Evolutionary conservation across 2,888 invertebrate species (phyloP).

Genomic region (Synanthedon formicaeformis): DNA sequence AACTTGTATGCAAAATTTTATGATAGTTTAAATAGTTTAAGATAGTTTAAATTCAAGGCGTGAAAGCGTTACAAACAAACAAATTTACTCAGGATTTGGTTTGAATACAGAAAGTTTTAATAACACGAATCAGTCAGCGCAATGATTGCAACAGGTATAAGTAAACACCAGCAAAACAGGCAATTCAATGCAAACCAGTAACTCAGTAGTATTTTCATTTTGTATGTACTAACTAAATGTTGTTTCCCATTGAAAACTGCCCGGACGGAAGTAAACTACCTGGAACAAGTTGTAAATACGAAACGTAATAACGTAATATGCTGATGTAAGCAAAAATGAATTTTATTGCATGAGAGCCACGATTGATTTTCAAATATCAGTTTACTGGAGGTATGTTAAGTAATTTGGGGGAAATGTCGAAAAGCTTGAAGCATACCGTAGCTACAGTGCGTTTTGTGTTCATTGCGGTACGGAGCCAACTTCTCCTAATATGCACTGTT

Average conservation of each 20-base stretch:
- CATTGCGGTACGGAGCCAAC: constrained; percentile 5
- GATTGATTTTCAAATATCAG: too few relatives aligned
- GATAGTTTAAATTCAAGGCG: too few relatives aligned
- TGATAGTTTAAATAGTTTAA: too few relatives aligned
- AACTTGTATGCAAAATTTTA: too few relatives aligned
- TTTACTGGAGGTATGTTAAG: neutral
- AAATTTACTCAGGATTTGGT: too few relatives aligned
- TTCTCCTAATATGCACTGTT: constrained; percentile 10
- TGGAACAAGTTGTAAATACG: neutral
- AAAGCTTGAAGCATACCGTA: neutral
- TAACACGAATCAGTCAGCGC: too few relatives aligned
- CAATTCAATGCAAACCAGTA: constrained; percentile 1
- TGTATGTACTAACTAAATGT: constrained; percentile 15
- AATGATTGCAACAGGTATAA: constrained; percentile 3
- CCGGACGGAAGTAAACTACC: constrained; percentile 15
- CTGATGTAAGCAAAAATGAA: too few relatives aligned
- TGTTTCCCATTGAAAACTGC: constrained; percentile 24
- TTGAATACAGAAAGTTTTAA: too few relatives aligned
- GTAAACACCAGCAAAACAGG: constrained; percentile 1
- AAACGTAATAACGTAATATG: too few relatives aligned
- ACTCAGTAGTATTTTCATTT: constrained; percentile 12
- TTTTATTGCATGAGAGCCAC: too few relatives aligned
- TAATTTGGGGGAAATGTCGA: neutral
- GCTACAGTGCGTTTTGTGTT: neutral
- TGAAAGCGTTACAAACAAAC: too few relatives aligned